Evolutionary conservation across 2,888 invertebrate species (phyloP).

Genomic region (Plebejus argus): DNA sequence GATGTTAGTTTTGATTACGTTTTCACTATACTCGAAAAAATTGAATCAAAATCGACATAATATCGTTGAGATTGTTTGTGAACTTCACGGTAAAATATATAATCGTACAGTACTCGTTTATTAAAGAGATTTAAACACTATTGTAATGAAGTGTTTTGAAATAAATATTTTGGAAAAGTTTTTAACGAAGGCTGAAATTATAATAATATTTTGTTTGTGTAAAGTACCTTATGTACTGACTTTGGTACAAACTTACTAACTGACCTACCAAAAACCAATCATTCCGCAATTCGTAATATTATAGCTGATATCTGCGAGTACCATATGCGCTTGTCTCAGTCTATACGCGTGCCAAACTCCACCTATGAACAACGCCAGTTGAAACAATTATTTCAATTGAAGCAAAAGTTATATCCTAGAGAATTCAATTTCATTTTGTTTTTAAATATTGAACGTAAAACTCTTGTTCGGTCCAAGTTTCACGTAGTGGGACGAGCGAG

Average conservation of each 20-base stretch:
- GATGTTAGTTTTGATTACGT: not conserved
- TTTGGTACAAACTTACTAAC: no score
- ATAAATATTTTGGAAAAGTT: no score
- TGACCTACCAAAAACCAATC: no score
- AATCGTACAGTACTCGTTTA: no score
- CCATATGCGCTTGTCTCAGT: not conserved
- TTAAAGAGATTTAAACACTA: no score
- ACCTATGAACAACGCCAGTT: not conserved
- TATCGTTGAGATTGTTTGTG: not conserved
- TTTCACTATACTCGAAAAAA: not conserved
- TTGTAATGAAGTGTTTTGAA: no score
- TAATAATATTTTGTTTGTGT: no score
- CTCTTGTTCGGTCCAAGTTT: slow-evolving; percentile 31
- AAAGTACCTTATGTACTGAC: no score
- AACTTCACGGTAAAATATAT: not conserved
- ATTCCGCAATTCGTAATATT: no score
- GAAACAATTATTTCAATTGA: not conserved
- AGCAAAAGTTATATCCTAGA: not conserved
- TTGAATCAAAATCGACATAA: not conserved
- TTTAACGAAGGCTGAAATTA: no score
- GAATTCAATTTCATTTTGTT: slow-evolving; percentile 27
- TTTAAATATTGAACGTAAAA: slow-evolving; percentile 29
- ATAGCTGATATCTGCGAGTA: no score
- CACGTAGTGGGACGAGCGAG: slow-evolving; percentile 35
- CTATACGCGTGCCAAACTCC: not conserved